Base-by-base conservation (phyloP, 2,888 invertebrate species). In the Gisinianus flammeolus region DNA sequence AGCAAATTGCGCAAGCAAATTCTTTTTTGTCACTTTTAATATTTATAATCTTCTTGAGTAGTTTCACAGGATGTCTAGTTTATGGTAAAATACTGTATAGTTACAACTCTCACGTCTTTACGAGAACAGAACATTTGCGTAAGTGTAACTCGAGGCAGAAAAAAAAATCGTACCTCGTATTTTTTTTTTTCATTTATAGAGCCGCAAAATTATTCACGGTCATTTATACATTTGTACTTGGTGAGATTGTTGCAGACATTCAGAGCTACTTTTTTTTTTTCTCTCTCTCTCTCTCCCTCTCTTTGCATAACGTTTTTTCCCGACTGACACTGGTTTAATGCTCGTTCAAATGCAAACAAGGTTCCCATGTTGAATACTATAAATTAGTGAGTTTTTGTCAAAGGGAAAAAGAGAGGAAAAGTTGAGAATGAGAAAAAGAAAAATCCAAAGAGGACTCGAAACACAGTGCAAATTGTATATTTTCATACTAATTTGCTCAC, bases 1-100 rank as follows among this genome's bases (percentile, higher is more conserved):
- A 73, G 73, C 73, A 73, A 73, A 73, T 73, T 73, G 58, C 58
- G 35, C n/a, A 62, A 58, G 73, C 33, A 64, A 62, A 73, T 73
- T 73, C 64, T 73, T 73, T 64, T 58, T 73, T 73, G 73, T 73
- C 73, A 73, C 2, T 3, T 24, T n/a, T 31, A 62, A 35, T 62
- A 73, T 73, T 73, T 73, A 73, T 73, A 62, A 72, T 56, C 58
- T 58, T 8, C 35, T 24, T 62, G 62, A 73, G 64, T 62, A 33
- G 64, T 73, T 72, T 72, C 73, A 73, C 31, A 58, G 26, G 24
- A 58, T 33, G 58, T 28, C 58, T 31, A 56, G 2, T 72, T 52
- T 33, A 69, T 19, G 22, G 12, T 56, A 64, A 64, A 26, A 64
- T 64, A 22, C 26, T 26, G 24, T n/a, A 30, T n/a, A 67, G 30